A percentile compares a stretch with the other conserved stretches of the same genome.
phyloP scores from a whole-genome alignment of 2,113 vertebrate species.

The Festucalex cinctus region DNA sequence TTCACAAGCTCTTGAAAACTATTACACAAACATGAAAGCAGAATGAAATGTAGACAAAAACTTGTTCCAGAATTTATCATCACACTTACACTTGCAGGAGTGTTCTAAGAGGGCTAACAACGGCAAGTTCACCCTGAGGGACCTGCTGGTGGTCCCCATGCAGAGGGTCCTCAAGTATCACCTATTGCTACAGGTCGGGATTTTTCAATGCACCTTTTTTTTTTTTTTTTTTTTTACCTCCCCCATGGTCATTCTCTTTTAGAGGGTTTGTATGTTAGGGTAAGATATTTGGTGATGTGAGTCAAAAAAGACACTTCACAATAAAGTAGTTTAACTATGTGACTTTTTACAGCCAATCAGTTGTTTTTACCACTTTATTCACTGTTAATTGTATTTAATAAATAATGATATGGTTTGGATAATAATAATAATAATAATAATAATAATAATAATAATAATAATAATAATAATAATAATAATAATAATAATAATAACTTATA shows the following conservation, averaged over 20 bases:
- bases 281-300: not conserved
- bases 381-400: too few species aligned
- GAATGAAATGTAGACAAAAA: not conserved
- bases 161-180: conserved; percentile 93
- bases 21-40: not conserved
- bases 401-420: too few species aligned
- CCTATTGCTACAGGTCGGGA: conserved; percentile 80
- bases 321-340: not conserved
- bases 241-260: not conserved
- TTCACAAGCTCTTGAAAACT: not conserved
- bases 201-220: not conserved
- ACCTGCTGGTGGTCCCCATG: conserved; percentile 93
- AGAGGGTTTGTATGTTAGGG: not conserved
- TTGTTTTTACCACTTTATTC: too few species aligned
- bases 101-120: conserved; percentile 95
- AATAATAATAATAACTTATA: too few species aligned
- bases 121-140: conserved; percentile 87
- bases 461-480: too few species aligned
- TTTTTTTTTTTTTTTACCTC: not conserved
- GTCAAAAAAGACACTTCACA: not conserved
- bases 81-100: conserved; percentile 68
- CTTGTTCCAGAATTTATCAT: not conserved
- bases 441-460: too few species aligned
- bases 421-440: too few species aligned
- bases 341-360: not conserved